Conservation (phyloP, 2,113 vertebrate species). For the Siniperca chuatsi region DNA sequence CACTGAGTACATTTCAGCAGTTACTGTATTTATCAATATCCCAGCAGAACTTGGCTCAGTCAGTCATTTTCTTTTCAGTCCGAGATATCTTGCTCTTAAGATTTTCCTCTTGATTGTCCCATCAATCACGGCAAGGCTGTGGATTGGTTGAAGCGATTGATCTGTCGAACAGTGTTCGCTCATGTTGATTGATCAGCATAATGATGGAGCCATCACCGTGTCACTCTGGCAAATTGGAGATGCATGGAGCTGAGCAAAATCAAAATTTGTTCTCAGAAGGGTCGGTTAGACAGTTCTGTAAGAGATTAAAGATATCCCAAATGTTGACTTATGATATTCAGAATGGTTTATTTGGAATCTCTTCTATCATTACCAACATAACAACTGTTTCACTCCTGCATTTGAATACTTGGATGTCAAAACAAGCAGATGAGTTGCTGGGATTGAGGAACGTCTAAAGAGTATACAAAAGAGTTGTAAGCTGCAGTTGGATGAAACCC, state of each 20-base stretch:
- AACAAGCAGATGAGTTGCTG: not conserved
- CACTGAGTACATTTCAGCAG: constrained; percentile 40
- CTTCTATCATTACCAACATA: not conserved
- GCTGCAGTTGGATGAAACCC: constrained; percentile 1
- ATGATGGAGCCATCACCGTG: constrained; percentile 27
- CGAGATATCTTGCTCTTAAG: constrained; percentile 44
- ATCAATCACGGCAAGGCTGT: constrained; percentile 53
- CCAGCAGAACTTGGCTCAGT: constrained; percentile 22
- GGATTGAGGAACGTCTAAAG: not conserved
- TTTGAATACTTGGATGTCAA: constrained; percentile 1
- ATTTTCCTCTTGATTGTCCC: constrained; percentile 56
- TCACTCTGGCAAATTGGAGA: constrained; percentile 34
- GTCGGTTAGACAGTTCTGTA: not conserved
- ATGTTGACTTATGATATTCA: not conserved
- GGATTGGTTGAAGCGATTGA: constrained; percentile 55
- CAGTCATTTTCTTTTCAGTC: constrained; percentile 45
- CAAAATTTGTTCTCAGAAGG: constrained; percentile 9
- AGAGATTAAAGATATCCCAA: not conserved
- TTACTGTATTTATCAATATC: constrained; percentile 46
- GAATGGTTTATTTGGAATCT: not conserved
- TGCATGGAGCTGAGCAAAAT: not conserved
- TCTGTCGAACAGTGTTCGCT: constrained; percentile 56
- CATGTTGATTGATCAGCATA: constrained; percentile 54
- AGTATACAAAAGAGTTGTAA: not conserved
- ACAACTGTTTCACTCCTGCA: not conserved